Percentiles rank a stretch among this genome's conserved stretches.
These are phyloP conservation scores for Eurosta solidaginis DNA, from an alignment of 1,140 invertebrate genomes.

Conservation along the genomic window DNA sequence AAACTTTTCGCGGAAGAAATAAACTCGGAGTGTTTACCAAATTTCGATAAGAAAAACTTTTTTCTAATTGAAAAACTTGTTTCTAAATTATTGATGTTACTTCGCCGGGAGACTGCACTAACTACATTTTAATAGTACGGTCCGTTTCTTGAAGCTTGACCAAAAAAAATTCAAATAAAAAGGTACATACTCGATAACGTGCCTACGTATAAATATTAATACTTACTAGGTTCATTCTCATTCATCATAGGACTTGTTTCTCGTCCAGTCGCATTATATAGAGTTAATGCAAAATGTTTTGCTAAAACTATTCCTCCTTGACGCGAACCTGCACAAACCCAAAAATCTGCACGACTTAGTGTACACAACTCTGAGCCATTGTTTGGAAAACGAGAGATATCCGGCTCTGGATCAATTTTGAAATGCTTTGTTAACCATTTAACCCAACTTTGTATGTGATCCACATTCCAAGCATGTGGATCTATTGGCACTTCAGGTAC, in stretches of 20 bases:
- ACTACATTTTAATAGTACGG: too few species aligned
- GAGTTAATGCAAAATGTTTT: constrained; percentile 62
- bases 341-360: constrained; percentile 62
- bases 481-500: constrained; percentile 61
- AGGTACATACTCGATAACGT: too few species aligned
- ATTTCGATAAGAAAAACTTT: too few species aligned
- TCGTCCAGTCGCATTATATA: constrained; percentile 62
- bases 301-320: constrained; percentile 61
- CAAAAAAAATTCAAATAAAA: too few species aligned
- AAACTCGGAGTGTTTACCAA: too few species aligned
- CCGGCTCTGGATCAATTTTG: constrained; percentile 63
- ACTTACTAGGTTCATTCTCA: constrained; percentile 58
- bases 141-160: too few species aligned
- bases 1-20: too few species aligned
- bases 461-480: constrained; percentile 67
- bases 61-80: too few species aligned
- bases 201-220: background rate
- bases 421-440: constrained; percentile 69
- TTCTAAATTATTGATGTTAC: too few species aligned
- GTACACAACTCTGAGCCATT: constrained; percentile 66
- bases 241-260: constrained; percentile 61
- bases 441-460: constrained; percentile 70
- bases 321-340: constrained; percentile 58
- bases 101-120: too few species aligned
- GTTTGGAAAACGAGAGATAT: constrained; percentile 63